A percentile compares a stretch with the other conserved stretches of the same genome.
Conservation (phyloP, 2,113 vertebrate genomes). For the Brachypteracias leptosomus region DNA sequence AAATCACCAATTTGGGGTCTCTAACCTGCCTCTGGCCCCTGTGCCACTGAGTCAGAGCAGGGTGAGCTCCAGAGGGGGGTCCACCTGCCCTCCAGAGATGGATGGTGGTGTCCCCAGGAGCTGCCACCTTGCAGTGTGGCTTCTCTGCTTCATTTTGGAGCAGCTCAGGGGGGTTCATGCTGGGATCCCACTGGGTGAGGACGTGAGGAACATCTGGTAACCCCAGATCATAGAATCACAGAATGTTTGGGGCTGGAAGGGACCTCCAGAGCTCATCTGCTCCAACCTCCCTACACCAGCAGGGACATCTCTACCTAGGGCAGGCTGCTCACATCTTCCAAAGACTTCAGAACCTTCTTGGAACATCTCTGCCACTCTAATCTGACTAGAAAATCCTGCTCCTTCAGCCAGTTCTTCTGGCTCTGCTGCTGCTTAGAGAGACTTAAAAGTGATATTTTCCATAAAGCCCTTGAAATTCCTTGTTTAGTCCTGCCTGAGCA, state of each 20-base stretch:
- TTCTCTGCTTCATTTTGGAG: too few relatives aligned
- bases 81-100: not conserved
- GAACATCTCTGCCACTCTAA: not conserved
- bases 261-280: too few relatives aligned
- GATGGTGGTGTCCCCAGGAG: not conserved
- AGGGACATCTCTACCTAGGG: too few relatives aligned
- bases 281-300: too few relatives aligned
- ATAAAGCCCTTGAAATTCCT: not conserved
- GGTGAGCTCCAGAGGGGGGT: not conserved
- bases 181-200: too few relatives aligned
- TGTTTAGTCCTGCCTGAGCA: not conserved
- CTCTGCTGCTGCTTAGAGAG: not conserved
- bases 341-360: not conserved
- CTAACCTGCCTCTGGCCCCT: too few relatives aligned
- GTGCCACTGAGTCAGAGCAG: rapidly evolving
- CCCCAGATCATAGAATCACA: too few relatives aligned
- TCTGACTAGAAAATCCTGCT: not conserved
- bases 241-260: too few relatives aligned
- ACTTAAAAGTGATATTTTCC: not conserved
- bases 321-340: too few relatives aligned
- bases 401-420: not conserved
- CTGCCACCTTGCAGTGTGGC: not conserved
- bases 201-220: not conserved
- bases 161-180: too few relatives aligned
- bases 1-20: too few relatives aligned